Conservation (phyloP, 1,140 invertebrate species). For the Diploscapter pachys region DNA sequence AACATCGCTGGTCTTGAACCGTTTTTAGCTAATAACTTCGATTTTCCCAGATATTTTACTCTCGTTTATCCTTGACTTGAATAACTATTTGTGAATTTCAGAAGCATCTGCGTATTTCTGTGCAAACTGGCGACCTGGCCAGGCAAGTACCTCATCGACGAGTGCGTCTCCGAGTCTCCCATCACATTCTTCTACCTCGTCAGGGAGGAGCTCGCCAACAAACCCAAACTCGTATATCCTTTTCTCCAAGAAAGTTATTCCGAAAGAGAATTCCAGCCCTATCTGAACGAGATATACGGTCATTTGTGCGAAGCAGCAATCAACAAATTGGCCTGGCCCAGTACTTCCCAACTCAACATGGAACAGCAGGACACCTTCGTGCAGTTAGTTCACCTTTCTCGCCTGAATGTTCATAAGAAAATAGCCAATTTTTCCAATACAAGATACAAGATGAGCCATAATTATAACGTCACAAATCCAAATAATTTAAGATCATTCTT, state of each 20-base stretch:
- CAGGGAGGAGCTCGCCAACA: constrained; percentile 3
- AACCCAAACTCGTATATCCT: not conserved
- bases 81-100: not conserved
- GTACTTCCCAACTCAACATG: not conserved
- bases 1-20: no score
- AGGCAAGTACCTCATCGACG: constrained; percentile 20
- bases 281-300: constrained; percentile 3
- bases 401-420: not conserved
- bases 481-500: no score
- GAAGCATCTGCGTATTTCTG: not conserved
- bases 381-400: not conserved
- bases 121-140: not conserved
- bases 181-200: constrained; percentile 9
- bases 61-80: no score
- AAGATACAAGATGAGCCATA: no score
- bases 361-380: constrained; percentile 18
- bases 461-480: no score
- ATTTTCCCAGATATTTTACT: no score
- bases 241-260: constrained; percentile 1
- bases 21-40: no score
- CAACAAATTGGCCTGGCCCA: constrained; percentile 14
- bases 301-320: constrained; percentile 2
- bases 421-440: no score
- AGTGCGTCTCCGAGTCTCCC: constrained; percentile 18
- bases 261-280: not conserved